phyloP scores from a whole-genome alignment of 2,888 invertebrate genomes.

The Macrophya alboannulata region DNA sequence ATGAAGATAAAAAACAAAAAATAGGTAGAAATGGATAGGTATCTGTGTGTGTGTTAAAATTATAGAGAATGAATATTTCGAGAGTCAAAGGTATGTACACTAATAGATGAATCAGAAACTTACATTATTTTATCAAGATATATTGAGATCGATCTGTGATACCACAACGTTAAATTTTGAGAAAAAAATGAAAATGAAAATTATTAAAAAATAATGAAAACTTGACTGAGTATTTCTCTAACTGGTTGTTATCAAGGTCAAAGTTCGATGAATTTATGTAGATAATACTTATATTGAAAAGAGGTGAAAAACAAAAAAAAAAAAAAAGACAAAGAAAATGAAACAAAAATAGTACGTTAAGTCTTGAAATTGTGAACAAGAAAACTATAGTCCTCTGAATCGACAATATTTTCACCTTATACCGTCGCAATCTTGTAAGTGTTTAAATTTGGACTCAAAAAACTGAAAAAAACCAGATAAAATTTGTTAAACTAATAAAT shows the following conservation, averaged over 20 bases:
- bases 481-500: neutral
- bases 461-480: neutral
- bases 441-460: neutral
- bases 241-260: neutral
- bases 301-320: neutral
- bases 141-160: neutral
- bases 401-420: neutral
- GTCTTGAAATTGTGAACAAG: neutral
- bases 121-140: neutral
- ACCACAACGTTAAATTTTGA: neutral
- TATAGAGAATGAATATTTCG: too few species aligned
- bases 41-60: neutral
- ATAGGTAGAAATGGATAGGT: neutral
- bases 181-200: neutral
- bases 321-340: too few species aligned
- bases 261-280: neutral
- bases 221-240: neutral
- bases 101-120: neutral
- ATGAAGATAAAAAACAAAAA: neutral
- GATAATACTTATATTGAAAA: neutral
- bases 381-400: neutral
- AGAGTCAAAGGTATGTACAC: neutral
- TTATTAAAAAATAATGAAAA: neutral
- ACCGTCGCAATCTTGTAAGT: neutral
- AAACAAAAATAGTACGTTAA: neutral